phyloP scores from a whole-genome alignment of 2,888 invertebrate genomes.

The Conistra vaccinii region DNA sequence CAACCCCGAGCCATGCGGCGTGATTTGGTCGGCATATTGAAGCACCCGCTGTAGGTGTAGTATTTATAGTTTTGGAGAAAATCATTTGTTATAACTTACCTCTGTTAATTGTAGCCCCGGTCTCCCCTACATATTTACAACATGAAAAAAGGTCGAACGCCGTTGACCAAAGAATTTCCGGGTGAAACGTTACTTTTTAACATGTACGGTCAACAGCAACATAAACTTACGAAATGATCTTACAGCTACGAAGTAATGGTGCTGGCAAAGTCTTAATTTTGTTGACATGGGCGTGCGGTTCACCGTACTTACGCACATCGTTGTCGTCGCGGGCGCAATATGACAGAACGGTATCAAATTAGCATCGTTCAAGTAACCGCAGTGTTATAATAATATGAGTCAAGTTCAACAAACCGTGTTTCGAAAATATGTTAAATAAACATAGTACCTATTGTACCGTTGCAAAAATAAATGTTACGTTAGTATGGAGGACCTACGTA shows the following conservation, averaged over 20 bases:
- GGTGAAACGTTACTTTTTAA: constrained; percentile 65
- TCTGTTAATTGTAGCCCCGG: too few species aligned
- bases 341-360: constrained; percentile 76
- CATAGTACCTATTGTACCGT: too few species aligned
- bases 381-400: constrained; percentile 59
- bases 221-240: not conserved
- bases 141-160: constrained; percentile 1
- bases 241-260: not conserved
- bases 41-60: too few species aligned
- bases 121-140: not conserved
- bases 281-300: not conserved
- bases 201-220: constrained; percentile 24
- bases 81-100: too few species aligned
- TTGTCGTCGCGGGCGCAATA: constrained; percentile 47
- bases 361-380: constrained; percentile 66
- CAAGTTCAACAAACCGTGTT: constrained; percentile 69
- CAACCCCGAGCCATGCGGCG: too few species aligned
- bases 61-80: too few species aligned
- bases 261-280: not conserved
- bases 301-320: not conserved
- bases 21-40: too few species aligned
- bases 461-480: too few species aligned
- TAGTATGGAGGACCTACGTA: too few species aligned
- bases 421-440: not conserved
- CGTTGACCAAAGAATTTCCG: constrained; percentile 20